A percentile compares a stretch with the other conserved stretches of the same genome.
Conservation (phyloP, 1,140 invertebrate species). For the Trypoxylus dichotomus region DNA sequence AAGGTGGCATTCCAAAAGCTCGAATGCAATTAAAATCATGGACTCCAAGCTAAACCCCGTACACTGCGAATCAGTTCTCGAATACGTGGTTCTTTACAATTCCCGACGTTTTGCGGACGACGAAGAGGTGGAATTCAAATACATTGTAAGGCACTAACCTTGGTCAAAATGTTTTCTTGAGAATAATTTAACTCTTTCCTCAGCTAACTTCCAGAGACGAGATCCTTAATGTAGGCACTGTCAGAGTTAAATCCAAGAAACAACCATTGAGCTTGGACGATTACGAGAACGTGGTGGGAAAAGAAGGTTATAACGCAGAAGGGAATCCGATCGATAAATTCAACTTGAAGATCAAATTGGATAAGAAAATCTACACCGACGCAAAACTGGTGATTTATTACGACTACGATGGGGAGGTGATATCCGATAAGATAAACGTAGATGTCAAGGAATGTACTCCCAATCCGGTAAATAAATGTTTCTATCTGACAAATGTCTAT, state of each 20-base stretch:
- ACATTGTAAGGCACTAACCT: not conserved
- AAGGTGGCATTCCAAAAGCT: not conserved
- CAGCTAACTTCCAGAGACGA: slow-evolving; percentile 1
- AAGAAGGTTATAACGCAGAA: not conserved
- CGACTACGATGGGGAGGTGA: slow-evolving; percentile 39
- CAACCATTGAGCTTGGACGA: slow-evolving; percentile 23
- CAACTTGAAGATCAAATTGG: slow-evolving; percentile 39
- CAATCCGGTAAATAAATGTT: slow-evolving; percentile 38
- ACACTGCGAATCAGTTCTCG: not conserved
- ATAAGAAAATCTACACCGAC: slow-evolving; percentile 37
- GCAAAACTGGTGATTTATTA: slow-evolving; percentile 44
- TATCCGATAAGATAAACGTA: slow-evolving; percentile 37
- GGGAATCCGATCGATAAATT: slow-evolving; percentile 38
- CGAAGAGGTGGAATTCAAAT: slow-evolving; percentile 27
- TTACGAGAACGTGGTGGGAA: not conserved
- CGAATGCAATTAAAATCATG: not conserved
- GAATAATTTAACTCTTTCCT: not conserved
- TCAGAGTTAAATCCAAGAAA: slow-evolving; percentile 3
- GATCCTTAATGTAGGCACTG: not conserved
- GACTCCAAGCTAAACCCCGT: not conserved
- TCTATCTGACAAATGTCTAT: no score
- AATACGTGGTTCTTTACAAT: not conserved
- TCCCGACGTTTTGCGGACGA: not conserved
- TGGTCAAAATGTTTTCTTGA: slow-evolving; percentile 21
- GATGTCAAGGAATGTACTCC: slow-evolving; percentile 39